Evolutionary conservation across 2,797 vertebrate genomes (phyloP), one percentile per base, ranked within the genome.

Genomic region (Salmo trutta): DNA sequence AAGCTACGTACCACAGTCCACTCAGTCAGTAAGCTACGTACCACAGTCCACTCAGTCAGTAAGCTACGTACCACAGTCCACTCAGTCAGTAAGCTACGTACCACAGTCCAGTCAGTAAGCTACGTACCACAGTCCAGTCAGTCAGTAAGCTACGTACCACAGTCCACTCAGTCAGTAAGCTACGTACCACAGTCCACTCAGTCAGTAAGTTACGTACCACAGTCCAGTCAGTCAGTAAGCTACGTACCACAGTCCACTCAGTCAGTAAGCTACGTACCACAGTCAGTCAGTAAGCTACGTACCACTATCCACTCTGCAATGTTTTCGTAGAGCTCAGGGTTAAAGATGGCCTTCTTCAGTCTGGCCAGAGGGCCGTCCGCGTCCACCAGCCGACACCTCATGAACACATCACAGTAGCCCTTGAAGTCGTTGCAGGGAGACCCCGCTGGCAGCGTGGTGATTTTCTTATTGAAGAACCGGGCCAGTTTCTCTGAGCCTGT

Each of bases 291-390:
- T 47, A 41, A 41, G 41, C 5, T 47, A 95, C 96, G 72, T 93
- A 96, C 98, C 95, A 98, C 97, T 79, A 99, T 99, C 98, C 98
- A 99, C 90, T 99, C 98, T 0, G 98, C 98, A 68, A 99, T 99
- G 91, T 99, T 99, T 94, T 99, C 98, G 86, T 99, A 99, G 0
- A 99, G 95, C 84, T 99, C 95, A 0, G 97, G 97, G 90, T 99
- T 99, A 90, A 99, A 99, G 92, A 99, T 99, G 71, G 98, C 98
- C 91, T 99, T 99, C 94, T 99, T 99, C 84, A 99, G 91, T 74
- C 98, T 93, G 77, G 98, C 98, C 16, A 99, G 92, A 4, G 98
- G 98, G 1, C 98, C 98, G 19, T 99, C 98, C 1, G 98, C 98
- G 80, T 99, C 98, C 83, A 99, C 98, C 75, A 99, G 93, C 5